Evolutionary conservation across 2,113 vertebrate species (phyloP), one percentile per base, ranked within the genome.

Genomic region (Camelus bactrianus): DNA sequence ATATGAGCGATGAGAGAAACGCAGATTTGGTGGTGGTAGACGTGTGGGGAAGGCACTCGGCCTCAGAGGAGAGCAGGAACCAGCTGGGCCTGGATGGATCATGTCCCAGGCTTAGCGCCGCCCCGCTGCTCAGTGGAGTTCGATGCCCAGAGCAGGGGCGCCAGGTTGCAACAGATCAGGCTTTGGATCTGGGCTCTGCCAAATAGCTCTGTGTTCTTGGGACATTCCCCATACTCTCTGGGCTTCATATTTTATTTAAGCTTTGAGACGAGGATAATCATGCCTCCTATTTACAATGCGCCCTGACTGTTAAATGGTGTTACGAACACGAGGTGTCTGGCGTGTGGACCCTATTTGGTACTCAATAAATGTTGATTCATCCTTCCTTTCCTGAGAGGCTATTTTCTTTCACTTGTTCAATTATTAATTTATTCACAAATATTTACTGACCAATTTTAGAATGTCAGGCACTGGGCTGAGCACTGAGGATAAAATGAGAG

Each of bases 361-460:
- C 83, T 93, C 67, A 50, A 48, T 80, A 50, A 91, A 86, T 65
- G 82, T 72, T 54, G 46, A 92, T 54, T 81, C 16, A 58, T 58
- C 35, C 26, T 62, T 91, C 62, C 24, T 93, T 93, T 93, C 93
- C 81, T 24, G 15, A 70, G 85, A 73, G 72, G 92, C 56, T 91
- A 79, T 89, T 93, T 91, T 96, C 73, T 94, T 82, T 80, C 82
- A 24, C 42, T 82, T 69, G n/a, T 75, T 96, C 85, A 91, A 92
- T 91, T 89, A 95, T 94, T 97, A 91, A 93, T 96, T 95, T 93
- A 95, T 94, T 97, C 67, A 65, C 72, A 97, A 96, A 96, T 97
- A 94, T 96, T 96, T 95, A 85, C 89, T 91, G 67, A 96, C 28
- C 14, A 81, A 56, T 35, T 89, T 56, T 73, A 64, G 32, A 67